Conservation (phyloP, 2,113 vertebrate genomes). For the Electrona antarctica region DNA sequence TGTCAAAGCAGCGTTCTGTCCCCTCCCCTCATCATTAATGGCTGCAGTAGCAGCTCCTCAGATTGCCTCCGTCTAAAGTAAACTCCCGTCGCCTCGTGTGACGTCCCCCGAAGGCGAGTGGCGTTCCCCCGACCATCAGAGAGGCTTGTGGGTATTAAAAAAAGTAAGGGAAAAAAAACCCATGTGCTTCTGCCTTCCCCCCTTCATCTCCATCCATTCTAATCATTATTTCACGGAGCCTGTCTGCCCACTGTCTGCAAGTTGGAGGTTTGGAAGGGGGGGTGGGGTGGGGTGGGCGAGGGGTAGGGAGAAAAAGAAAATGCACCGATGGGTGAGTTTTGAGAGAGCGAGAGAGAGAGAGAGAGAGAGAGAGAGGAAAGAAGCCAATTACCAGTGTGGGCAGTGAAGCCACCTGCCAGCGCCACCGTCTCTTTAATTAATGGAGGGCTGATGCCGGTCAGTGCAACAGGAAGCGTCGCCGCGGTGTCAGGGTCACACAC, state of each 20-base stretch:
- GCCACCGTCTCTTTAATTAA: conserved; percentile 94
- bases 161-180: too few species aligned
- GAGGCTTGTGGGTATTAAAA: conserved; percentile 64
- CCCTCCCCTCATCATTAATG: conserved; percentile 74
- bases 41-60: conserved; percentile 66
- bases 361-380: conserved; percentile 73
- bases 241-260: conserved; percentile 92
- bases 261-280: conserved; percentile 75
- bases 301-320: conserved; percentile 59
- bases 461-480: conserved; percentile 91
- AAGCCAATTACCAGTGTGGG: conserved; percentile 94
- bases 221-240: conserved; percentile 96
- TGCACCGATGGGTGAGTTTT: conserved; percentile 74
- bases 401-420: conserved; percentile 96
- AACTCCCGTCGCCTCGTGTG: conserved; percentile 69
- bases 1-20: conserved; percentile 62
- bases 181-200: conserved; percentile 50
- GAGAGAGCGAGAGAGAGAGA: conserved; percentile 58
- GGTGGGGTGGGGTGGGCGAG: conserved; percentile 16
- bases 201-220: conserved; percentile 90
- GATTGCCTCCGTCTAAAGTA: conserved; percentile 72
- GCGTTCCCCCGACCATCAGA: conserved; percentile 73
- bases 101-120: conserved; percentile 66
- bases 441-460: conserved; percentile 92
- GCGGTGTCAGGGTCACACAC: conserved; percentile 87